These are phyloP conservation scores for Globodera rostochiensis DNA, from an alignment of 1,140 invertebrate species.

Conservation along the genomic window DNA sequence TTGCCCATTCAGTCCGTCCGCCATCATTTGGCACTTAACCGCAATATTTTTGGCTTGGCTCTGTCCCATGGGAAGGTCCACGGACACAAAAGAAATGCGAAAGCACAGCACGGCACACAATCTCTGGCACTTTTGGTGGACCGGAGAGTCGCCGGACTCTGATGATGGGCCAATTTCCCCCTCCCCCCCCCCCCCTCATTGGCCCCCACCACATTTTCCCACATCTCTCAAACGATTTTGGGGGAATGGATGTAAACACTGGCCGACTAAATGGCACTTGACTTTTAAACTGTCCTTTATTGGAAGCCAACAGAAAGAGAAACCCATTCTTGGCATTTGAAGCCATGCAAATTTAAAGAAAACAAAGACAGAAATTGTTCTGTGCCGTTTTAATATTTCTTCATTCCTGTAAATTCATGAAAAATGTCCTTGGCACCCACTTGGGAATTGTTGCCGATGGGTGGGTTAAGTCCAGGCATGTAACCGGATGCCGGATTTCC, in stretches of 20 bases:
- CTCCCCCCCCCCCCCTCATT: background rate
- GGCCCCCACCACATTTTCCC: background rate
- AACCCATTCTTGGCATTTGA: background rate
- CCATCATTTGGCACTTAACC: background rate
- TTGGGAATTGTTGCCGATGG: too few relatives aligned
- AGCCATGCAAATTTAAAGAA: too few relatives aligned
- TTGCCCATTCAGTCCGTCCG: background rate
- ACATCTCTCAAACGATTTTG: background rate
- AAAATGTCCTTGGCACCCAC: too few relatives aligned
- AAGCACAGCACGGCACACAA: background rate
- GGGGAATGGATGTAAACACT: background rate
- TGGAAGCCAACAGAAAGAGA: background rate
- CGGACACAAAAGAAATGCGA: background rate
- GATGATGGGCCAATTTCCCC: background rate
- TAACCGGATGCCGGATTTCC: too few relatives aligned
- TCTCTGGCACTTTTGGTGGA: background rate
- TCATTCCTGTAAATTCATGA: too few relatives aligned
- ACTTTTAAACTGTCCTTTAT: background rate
- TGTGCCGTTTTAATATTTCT: too few relatives aligned
- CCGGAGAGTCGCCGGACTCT: too few relatives aligned
- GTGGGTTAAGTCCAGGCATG: too few relatives aligned
- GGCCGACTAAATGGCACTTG: background rate
- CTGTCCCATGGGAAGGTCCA: background rate
- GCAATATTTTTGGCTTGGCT: background rate
- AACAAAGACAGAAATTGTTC: too few relatives aligned